A percentile compares a stretch with the other conserved stretches of the same genome.
These are phyloP conservation scores for Gallinago stenura DNA, from an alignment of 2,797 vertebrate genomes.

Conservation along the genomic window DNA sequence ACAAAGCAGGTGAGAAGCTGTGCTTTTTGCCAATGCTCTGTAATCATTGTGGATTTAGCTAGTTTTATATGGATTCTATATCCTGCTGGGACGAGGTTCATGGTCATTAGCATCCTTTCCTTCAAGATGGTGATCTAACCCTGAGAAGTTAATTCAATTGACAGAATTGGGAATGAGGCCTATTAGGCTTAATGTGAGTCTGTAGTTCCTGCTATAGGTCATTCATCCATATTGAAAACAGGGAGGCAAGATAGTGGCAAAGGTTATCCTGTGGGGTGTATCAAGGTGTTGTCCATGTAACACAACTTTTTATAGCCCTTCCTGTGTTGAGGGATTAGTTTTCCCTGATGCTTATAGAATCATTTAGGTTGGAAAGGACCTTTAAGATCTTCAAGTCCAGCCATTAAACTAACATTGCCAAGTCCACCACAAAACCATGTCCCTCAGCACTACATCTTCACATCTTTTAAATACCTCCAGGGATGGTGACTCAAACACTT, in stretches of 20 bases:
- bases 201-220: not conserved
- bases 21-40: not conserved
- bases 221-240: not conserved
- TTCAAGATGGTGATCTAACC: not conserved
- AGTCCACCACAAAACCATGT: not conserved
- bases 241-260: not conserved
- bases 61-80: not conserved
- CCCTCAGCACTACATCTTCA: not conserved
- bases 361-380: not conserved
- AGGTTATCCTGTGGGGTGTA: not conserved
- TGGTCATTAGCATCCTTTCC: not conserved
- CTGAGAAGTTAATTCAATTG: not conserved
- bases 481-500: not conserved
- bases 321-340: not conserved
- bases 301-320: not conserved
- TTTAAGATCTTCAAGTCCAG: not conserved
- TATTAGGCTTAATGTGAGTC: not conserved
- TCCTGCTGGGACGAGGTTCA: accelerated
- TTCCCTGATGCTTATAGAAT: not conserved
- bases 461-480: not conserved
- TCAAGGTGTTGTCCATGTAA: not conserved
- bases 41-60: not conserved
- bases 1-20: not conserved
- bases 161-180: not conserved
- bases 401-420: accelerated